Evolutionary conservation across 2,888 invertebrate species (phyloP).

Genomic region (Corbicula japonica): DNA sequence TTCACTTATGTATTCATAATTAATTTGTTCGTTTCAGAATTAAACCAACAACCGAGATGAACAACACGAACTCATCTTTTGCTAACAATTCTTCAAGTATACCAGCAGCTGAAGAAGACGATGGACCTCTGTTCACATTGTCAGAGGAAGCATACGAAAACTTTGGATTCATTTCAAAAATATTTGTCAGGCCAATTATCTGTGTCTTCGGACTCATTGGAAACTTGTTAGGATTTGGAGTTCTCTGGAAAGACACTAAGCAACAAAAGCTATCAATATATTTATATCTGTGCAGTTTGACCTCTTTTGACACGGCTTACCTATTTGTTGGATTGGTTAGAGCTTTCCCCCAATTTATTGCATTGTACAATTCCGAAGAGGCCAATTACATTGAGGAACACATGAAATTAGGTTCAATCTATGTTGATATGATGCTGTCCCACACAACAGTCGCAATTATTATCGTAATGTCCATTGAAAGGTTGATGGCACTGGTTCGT

Average conservation of each 20-base stretch:
- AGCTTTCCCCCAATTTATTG: constrained; percentile 39
- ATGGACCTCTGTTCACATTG: constrained; percentile 5
- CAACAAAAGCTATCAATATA: constrained; percentile 51
- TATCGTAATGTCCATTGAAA: constrained; percentile 56
- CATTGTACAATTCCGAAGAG: constrained; percentile 21
- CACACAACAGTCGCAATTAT: constrained; percentile 40
- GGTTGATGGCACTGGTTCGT: constrained; percentile 35
- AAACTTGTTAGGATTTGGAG: constrained; percentile 47
- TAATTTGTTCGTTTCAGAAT: too few species aligned
- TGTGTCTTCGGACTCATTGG: constrained; percentile 50
- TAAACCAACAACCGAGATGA: too few species aligned
- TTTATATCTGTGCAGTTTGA: constrained; percentile 47
- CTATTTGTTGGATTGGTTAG: constrained; percentile 42
- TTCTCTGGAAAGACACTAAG: constrained; percentile 42
- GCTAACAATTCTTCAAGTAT: too few species aligned
- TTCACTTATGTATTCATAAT: too few species aligned
- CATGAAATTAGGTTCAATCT: constrained; percentile 55
- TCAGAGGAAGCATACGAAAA: constrained; percentile 44
- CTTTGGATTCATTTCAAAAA: constrained; percentile 41
- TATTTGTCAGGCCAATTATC: constrained; percentile 37
- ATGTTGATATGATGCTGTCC: constrained; percentile 50
- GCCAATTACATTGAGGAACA: constrained; percentile 50
- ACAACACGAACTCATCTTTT: too few species aligned
- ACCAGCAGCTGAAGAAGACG: background rate
- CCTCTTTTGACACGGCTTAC: constrained; percentile 47